phyloP scores from a whole-genome alignment of 2,888 invertebrate genomes.

The Ochlodes sylvanus region DNA sequence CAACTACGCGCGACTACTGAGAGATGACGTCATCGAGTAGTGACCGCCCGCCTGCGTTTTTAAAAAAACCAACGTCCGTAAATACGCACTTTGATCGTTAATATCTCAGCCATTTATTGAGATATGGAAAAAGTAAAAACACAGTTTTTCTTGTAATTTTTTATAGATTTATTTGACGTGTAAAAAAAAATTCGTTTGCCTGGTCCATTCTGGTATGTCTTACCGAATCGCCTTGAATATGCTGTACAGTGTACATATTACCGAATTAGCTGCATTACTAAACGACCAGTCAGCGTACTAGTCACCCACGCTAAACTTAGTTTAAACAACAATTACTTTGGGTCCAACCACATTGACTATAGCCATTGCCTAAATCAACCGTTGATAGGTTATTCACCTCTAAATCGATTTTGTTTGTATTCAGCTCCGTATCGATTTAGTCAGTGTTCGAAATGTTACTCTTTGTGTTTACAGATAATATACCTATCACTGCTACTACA shows the following conservation, averaged over 20 bases:
- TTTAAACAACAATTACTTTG: slow-evolving; percentile 13
- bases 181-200: too few species aligned
- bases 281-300: background rate
- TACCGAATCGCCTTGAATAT: background rate
- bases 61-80: too few species aligned
- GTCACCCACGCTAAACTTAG: slow-evolving; percentile 5
- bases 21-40: too few species aligned
- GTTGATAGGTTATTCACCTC: slow-evolving; percentile 6
- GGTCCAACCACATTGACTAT: slow-evolving; percentile 7
- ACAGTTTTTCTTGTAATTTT: too few species aligned
- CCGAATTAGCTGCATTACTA: background rate
- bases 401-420: slow-evolving; percentile 1
- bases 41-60: too few species aligned
- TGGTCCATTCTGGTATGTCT: background rate
- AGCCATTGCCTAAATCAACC: slow-evolving; percentile 6
- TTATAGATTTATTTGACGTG: too few species aligned
- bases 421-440: slow-evolving; percentile 3
- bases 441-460: background rate
- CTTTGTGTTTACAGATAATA: background rate
- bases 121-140: too few species aligned
- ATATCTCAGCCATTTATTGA: too few species aligned
- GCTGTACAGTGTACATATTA: too few species aligned
- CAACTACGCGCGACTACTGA: too few species aligned
- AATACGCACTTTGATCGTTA: too few species aligned
- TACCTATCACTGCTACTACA: too few species aligned